A percentile compares a stretch with the other conserved stretches of the same genome.
Conservation (phyloP, 2,113 vertebrate species). For the Engystomops pustulosus region DNA sequence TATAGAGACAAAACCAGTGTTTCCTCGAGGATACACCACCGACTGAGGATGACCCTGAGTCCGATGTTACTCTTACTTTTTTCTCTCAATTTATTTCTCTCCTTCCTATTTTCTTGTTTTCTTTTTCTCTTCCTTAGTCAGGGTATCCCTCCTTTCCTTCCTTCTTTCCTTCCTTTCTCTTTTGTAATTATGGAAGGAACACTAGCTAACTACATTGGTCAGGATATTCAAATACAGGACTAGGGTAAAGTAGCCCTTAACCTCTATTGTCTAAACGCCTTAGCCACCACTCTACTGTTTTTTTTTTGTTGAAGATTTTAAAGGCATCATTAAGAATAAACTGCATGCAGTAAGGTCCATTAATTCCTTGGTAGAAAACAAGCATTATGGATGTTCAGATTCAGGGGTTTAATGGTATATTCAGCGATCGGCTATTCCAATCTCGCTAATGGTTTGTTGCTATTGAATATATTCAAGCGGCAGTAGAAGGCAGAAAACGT, state of each 20-base stretch:
- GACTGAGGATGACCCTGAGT: no score
- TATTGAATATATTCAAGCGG: conserved; percentile 57
- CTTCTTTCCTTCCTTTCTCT: not conserved
- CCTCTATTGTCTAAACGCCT: no score
- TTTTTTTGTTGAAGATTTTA: conserved; percentile 23
- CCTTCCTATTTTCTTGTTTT: not conserved
- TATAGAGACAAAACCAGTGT: no score
- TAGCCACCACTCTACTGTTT: conserved; percentile 16
- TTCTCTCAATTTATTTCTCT: not conserved
- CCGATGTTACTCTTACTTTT: no score
- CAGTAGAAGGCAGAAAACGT: conserved; percentile 57
- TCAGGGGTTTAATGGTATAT: conserved; percentile 53
- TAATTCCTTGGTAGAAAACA: conserved; percentile 55
- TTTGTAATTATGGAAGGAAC: no score
- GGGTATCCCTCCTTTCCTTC: not conserved
- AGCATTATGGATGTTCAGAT: conserved; percentile 45
- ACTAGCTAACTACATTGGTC: no score
- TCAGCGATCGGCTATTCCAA: conserved; percentile 45
- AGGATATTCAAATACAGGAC: no score
- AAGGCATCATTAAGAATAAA: conserved; percentile 48
- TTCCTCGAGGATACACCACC: no score
- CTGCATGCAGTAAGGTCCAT: conserved; percentile 50
- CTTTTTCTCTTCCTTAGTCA: not conserved
- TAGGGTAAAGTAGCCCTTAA: no score
- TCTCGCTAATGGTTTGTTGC: conserved; percentile 56